phyloP scores from a whole-genome alignment of 1,140 invertebrate species.

The Mizuhopecten yessoensis region DNA sequence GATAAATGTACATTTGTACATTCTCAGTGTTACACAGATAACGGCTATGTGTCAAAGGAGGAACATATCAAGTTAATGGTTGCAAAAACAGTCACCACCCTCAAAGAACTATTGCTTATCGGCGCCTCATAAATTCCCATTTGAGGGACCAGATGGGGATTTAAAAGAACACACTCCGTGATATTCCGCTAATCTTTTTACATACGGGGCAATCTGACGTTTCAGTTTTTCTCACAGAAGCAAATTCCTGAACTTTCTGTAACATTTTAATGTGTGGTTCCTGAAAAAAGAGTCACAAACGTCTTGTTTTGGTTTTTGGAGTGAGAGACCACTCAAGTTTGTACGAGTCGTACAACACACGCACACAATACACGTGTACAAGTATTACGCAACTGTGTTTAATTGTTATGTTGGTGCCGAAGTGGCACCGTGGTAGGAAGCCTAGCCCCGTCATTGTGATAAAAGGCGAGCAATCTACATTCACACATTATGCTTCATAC shows the following conservation, averaged over 20 bases:
- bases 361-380: background rate
- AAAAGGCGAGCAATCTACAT: background rate
- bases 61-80: constrained; percentile 17
- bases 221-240: constrained; percentile 1
- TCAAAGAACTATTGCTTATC: constrained; percentile 20
- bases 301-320: background rate
- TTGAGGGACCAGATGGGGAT: background rate
- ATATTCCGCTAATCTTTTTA: background rate
- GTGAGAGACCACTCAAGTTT: background rate
- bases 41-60: background rate
- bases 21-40: background rate
- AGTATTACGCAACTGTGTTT: background rate
- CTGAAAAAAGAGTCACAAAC: background rate
- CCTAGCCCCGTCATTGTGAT: background rate
- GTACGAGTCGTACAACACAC: background rate
- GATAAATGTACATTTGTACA: background rate
- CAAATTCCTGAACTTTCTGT: background rate
- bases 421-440: constrained; percentile 23
- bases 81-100: background rate
- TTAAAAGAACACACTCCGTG: background rate
- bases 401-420: background rate
- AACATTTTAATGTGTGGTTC: background rate
- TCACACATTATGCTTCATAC: constrained; percentile 9
- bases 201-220: background rate
- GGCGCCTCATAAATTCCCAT: constrained; percentile 29